phyloP scores from a whole-genome alignment of 2,888 invertebrate species.

The Galeruca laticollis region DNA sequence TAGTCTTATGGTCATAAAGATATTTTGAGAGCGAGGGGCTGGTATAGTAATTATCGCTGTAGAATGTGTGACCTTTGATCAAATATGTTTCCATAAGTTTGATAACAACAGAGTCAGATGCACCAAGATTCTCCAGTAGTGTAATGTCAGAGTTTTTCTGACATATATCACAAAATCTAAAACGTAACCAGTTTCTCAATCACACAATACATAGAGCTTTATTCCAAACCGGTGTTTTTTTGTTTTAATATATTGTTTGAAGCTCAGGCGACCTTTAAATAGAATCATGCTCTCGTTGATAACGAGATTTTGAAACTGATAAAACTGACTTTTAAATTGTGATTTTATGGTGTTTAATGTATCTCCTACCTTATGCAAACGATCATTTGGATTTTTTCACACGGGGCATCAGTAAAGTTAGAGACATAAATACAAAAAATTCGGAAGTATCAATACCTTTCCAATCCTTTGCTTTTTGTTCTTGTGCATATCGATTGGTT shows the following conservation, averaged over 20 bases:
- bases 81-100: conserved; percentile 20
- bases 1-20: conserved; percentile 35
- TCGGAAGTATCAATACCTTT: conserved; percentile 29
- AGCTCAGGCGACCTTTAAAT: not conserved
- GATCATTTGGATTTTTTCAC: conserved; percentile 29
- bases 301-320: not conserved
- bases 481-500: conserved; percentile 32
- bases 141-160: not conserved
- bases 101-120: conserved; percentile 22
- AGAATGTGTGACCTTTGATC: conserved; percentile 36
- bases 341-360: conserved; percentile 4
- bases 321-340: conserved; percentile 9
- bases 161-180: not conserved
- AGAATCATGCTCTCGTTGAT: no score
- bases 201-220: no score
- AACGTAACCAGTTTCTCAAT: not conserved
- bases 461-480: conserved; percentile 32
- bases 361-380: conserved; percentile 20
- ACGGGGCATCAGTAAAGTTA: conserved; percentile 34
- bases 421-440: conserved; percentile 21
- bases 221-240: no score
- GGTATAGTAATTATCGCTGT: conserved; percentile 34
- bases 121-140: conserved; percentile 6
- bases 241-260: not conserved
- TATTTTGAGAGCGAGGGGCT: conserved; percentile 32